Base-by-base conservation (phyloP, 2,888 invertebrate genomes). In the Gymnosoma rotundatum region DNA sequence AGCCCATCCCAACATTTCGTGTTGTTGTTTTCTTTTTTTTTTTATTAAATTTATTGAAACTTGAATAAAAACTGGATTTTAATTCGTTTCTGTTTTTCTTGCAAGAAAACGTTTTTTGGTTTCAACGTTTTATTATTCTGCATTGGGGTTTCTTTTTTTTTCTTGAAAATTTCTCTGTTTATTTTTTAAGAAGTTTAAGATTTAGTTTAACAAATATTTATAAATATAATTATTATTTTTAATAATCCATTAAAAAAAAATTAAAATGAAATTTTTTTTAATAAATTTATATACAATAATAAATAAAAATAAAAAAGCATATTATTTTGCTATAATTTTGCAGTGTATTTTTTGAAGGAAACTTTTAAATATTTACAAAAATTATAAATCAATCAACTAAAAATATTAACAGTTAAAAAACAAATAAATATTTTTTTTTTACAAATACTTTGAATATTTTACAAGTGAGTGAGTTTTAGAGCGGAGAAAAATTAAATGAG, bases 1-100 rank as follows among this genome's bases (percentile, higher is more conserved):
- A 92, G 92, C 92, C 92, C 92, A 92, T 92, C 92, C 92, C 92
- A 92, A 92, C 92, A 92, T 88, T 88, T 89, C 88, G 86, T 89
- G 88, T 88, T 86, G 87, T 87, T 88, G 88, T 88, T 86, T 87
- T 87, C 87, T 84, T 58, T 56, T 86, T 54, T 73, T 63, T 54
- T 73, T 66, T 61, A 52, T 20, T 16, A 16, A 52, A 42, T 52
- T 73, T 21, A 42, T 60, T 60, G 38, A 79, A 73, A 73, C 58
- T 73, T 48, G 36, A 66, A 52, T 42, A 38, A 56, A 76, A 58
- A 74, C 52, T 75, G 74, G 36, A 60, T 61, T 74, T 61, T 18
- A n/a, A 20, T 58, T 58, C 32, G 7, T n/a, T 56, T 38, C 50
- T 54, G 63, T 64, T 32, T 32, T 56, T 48, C 21, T 70, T 48